Percentiles rank a stretch among this genome's conserved stretches.
Conservation (phyloP, 1,140 invertebrate genomes). For the Protaetia brevitarsis region DNA sequence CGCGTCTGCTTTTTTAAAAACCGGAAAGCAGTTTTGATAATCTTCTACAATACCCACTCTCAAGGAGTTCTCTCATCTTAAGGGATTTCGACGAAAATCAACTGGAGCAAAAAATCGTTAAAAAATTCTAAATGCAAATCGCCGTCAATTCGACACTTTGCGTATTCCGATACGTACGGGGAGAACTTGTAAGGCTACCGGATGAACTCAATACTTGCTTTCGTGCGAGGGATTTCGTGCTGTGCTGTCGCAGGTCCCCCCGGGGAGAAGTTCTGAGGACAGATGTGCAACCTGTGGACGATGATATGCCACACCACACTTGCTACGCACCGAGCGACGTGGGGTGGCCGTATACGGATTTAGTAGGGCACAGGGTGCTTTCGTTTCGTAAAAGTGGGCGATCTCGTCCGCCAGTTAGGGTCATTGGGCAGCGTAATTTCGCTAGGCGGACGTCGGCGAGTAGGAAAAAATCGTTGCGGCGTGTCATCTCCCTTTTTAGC, state of each 20-base stretch:
- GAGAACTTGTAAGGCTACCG: neutral
- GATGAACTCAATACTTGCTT: neutral
- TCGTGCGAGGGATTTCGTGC: neutral
- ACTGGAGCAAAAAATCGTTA: neutral
- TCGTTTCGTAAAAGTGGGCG: neutral
- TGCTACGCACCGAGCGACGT: neutral
- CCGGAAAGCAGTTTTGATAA: neutral
- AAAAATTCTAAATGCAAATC: neutral
- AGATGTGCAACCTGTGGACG: constrained; percentile 13
- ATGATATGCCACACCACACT: constrained; percentile 2
- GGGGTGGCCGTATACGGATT: neutral
- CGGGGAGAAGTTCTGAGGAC: constrained; percentile 1
- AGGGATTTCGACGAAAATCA: neutral
- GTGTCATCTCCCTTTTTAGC: too few species aligned
- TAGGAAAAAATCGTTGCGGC: too few species aligned
- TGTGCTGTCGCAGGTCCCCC: neutral
- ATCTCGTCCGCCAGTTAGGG: too few species aligned
- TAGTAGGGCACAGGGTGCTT: neutral
- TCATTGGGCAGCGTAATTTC: too few species aligned
- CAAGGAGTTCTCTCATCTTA: neutral
- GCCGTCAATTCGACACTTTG: neutral
- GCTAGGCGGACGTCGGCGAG: too few species aligned
- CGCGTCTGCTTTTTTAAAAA: neutral
- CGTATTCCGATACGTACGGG: neutral
- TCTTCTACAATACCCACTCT: neutral